Percentiles rank a stretch among this genome's conserved stretches.
phyloP scores from a whole-genome alignment of 1,140 invertebrate species.

The Colletes latitarsis region DNA sequence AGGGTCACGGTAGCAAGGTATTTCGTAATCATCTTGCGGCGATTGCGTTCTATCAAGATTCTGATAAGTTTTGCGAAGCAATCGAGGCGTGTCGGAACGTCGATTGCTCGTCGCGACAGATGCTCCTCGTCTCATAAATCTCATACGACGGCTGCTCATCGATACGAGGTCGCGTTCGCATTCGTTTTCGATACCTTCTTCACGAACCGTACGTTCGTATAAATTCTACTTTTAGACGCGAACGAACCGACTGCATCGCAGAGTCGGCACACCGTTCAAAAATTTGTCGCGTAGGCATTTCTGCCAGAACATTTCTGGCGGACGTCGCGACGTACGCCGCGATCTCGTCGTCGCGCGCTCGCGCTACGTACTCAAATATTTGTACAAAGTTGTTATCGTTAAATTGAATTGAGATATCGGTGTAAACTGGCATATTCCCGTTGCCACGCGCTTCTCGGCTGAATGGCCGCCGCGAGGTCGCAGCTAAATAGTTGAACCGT shows the following conservation, averaged over 20 bases:
- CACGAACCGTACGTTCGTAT: background rate
- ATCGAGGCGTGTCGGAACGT: constrained; percentile 25
- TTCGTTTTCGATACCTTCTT: background rate
- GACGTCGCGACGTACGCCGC: too few relatives aligned
- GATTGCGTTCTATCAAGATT: background rate
- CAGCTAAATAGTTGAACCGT: background rate
- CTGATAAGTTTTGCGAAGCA: constrained; percentile 6
- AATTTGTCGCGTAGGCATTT: background rate
- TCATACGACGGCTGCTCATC: constrained; percentile 24
- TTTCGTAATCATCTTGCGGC: background rate
- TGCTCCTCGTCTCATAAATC: constrained; percentile 34
- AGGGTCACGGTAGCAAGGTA: background rate
- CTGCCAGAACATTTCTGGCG: background rate
- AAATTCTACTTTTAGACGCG: constrained; percentile 3
- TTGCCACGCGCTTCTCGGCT: background rate
- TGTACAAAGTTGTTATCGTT: background rate
- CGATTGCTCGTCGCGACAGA: constrained; percentile 14
- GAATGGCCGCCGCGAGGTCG: background rate
- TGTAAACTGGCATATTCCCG: background rate
- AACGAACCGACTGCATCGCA: background rate
- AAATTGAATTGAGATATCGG: background rate
- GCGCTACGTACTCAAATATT: background rate
- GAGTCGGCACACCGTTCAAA: background rate
- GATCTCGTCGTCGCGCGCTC: background rate
- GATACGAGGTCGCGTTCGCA: constrained; percentile 1